Conservation (phyloP, 2,888 invertebrate species). For the Eilema depressum region DNA sequence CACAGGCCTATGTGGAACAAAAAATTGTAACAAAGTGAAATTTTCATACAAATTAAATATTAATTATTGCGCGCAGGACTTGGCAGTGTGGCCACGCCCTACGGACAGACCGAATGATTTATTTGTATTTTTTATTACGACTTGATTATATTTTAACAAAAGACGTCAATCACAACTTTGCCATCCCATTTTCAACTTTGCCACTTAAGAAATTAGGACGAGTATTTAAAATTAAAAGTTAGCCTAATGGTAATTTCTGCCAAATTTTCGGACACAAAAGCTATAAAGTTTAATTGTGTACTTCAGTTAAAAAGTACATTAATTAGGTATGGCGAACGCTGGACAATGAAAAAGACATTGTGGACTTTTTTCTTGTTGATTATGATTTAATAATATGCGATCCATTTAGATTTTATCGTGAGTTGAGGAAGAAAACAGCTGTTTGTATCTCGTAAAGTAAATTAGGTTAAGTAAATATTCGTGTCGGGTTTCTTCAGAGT, state of each 20-base stretch:
- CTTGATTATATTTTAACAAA: conserved; percentile 58
- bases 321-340: conserved; percentile 48
- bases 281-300: conserved; percentile 56
- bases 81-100: conserved; percentile 46
- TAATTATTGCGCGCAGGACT: conserved; percentile 57
- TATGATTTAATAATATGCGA: conserved; percentile 47
- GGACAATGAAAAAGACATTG: conserved; percentile 52
- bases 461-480: conserved; percentile 23
- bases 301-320: conserved; percentile 55
- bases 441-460: conserved; percentile 21
- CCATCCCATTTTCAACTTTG: conserved; percentile 32
- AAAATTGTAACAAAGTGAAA: conserved; percentile 53
- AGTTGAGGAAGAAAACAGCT: conserved; percentile 17
- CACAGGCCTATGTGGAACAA: conserved; percentile 39
- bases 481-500: conserved; percentile 13
- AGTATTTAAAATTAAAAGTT: conserved; percentile 17
- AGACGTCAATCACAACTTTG: conserved; percentile 40
- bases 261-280: conserved; percentile 53
- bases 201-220: conserved; percentile 15
- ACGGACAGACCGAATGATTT: conserved; percentile 59
- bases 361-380: conserved; percentile 44
- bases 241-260: conserved; percentile 49
- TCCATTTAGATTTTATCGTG: conserved; percentile 43
- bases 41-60: conserved; percentile 60
- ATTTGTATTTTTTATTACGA: conserved; percentile 56